These are phyloP conservation scores for Leucophenga montana DNA, from an alignment of 2,888 invertebrate species.

Conservation along the genomic window DNA sequence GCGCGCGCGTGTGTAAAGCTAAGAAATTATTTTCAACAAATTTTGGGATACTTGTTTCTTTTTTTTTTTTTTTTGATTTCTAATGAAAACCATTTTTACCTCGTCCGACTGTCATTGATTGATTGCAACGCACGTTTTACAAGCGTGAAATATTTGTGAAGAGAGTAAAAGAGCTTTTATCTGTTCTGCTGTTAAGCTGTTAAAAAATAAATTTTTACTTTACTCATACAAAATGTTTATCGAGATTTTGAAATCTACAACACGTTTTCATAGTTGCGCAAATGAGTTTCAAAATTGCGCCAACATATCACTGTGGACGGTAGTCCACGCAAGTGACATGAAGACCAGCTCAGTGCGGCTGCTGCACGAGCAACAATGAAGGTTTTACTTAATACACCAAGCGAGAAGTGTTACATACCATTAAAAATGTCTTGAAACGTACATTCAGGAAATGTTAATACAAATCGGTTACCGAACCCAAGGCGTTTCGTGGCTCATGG, in stretches of 20 bases:
- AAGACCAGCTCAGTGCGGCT: no score
- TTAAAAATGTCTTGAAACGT: no score
- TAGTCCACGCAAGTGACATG: no score
- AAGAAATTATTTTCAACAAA: slow-evolving; percentile 25
- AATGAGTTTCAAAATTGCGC: slow-evolving; percentile 39
- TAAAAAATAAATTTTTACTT: slow-evolving; percentile 34
- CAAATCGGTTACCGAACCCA: no score
- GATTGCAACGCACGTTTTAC: slow-evolving; percentile 52
- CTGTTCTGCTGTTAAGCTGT: slow-evolving; percentile 39
- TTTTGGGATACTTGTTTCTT: slow-evolving; percentile 61
- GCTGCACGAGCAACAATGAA: no score
- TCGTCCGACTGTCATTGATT: slow-evolving; percentile 65
- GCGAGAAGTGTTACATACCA: no score
- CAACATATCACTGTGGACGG: no score
- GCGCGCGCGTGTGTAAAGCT: slow-evolving; percentile 7
- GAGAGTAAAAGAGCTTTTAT: slow-evolving; percentile 52
- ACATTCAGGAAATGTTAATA: no score
- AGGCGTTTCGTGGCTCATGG: no score
- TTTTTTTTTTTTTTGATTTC: slow-evolving; percentile 57
- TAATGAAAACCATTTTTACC: slow-evolving; percentile 47
- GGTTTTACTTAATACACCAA: no score
- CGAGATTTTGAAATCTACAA: slow-evolving; percentile 33
- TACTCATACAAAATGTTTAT: slow-evolving; percentile 5
- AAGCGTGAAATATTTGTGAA: slow-evolving; percentile 28
- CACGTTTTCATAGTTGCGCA: slow-evolving; percentile 54